Evolutionary conservation across 1,140 invertebrate species (phyloP).

Genomic region (Drosophila willistoni): DNA sequence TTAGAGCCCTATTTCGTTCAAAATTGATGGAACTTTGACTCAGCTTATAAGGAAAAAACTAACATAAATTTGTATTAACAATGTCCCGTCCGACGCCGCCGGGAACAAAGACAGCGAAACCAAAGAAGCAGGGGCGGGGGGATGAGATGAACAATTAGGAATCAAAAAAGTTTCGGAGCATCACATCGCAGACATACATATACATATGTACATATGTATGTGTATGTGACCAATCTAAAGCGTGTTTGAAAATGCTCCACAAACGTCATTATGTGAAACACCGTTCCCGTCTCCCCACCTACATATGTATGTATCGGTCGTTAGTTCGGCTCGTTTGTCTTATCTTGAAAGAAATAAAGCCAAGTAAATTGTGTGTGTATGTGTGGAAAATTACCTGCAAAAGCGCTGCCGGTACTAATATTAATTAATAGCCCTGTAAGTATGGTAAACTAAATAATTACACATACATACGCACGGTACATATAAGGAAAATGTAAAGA

Average conservation of each 20-base stretch:
- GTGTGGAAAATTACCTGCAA: slow-evolving; percentile 66
- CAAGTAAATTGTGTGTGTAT: slow-evolving; percentile 15
- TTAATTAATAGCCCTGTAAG: slow-evolving; percentile 58
- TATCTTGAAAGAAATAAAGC: slow-evolving; percentile 57
- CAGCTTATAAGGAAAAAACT: slow-evolving; percentile 53
- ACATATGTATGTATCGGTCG: neutral
- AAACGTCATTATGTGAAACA: slow-evolving; percentile 61
- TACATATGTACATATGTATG: too few species aligned
- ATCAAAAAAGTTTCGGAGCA: slow-evolving; percentile 7
- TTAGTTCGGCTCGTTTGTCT: slow-evolving; percentile 41
- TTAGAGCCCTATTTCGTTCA: too few species aligned
- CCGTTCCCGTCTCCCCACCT: slow-evolving; percentile 30
- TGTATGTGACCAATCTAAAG: slow-evolving; percentile 22
- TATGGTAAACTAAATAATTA: neutral
- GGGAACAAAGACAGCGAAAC: neutral
- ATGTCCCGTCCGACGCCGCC: neutral
- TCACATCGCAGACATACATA: slow-evolving; percentile 5
- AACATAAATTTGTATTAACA: slow-evolving; percentile 9
- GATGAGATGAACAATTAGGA: neutral
- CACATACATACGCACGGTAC: too few species aligned
- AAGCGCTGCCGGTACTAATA: slow-evolving; percentile 47
- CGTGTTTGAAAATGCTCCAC: slow-evolving; percentile 62
- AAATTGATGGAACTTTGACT: too few species aligned
- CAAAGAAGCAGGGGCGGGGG: neutral
- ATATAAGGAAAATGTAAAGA: neutral